Conservation (phyloP, 1,140 invertebrate genomes). For the Zaprionus camerounensis region DNA sequence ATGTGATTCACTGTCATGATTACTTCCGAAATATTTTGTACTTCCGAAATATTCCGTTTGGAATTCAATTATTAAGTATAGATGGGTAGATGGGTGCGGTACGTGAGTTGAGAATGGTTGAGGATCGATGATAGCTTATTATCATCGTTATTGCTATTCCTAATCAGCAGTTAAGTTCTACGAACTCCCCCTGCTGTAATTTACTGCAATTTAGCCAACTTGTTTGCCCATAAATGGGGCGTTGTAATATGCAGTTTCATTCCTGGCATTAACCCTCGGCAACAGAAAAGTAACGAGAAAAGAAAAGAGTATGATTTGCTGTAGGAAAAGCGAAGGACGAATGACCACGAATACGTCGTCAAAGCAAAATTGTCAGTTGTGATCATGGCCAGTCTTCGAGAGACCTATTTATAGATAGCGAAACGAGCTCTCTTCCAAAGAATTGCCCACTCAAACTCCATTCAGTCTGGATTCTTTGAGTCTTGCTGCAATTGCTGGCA, state of each 20-base stretch:
- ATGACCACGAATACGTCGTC: constrained; percentile 12
- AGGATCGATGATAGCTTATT: neutral
- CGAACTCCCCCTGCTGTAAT: constrained; percentile 37
- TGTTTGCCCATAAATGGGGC: constrained; percentile 56
- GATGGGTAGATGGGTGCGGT: neutral
- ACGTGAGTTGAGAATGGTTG: neutral
- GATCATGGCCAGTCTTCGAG: constrained; percentile 49
- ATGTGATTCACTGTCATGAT: constrained; percentile 11
- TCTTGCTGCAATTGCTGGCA: neutral
- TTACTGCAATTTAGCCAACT: constrained; percentile 56
- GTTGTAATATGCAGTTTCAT: constrained; percentile 57
- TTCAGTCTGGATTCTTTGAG: neutral
- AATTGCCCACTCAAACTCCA: constrained; percentile 20
- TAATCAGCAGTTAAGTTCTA: constrained; percentile 1
- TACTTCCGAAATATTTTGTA: neutral
- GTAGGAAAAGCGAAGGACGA: neutral
- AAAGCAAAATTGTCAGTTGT: constrained; percentile 27
- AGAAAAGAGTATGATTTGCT: neutral
- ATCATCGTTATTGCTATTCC: neutral
- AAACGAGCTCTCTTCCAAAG: constrained; percentile 26
- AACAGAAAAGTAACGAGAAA: neutral
- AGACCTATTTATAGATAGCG: constrained; percentile 68
- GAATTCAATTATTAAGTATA: neutral
- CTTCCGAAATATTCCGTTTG: too few relatives aligned
- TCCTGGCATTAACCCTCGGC: neutral